phyloP scores from a whole-genome alignment of 2,113 vertebrate species.

The Hippocampus abdominalis region DNA sequence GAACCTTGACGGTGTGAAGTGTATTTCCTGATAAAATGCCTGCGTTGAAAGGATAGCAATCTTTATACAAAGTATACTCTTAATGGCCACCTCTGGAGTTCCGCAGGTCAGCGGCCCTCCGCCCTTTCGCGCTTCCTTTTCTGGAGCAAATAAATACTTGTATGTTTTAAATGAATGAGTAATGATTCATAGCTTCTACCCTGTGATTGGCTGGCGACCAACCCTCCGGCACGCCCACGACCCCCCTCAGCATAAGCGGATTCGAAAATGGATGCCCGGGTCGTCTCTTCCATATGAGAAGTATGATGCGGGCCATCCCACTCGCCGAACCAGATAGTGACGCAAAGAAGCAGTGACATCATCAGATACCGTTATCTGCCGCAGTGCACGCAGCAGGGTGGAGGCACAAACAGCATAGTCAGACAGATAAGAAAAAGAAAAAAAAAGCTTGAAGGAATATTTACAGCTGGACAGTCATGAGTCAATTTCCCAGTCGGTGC shows the following conservation, averaged over 20 bases:
- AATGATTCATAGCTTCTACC: not conserved
- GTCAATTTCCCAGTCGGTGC: not conserved
- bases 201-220: no score
- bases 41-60: no score
- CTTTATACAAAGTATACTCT: no score
- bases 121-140: not conserved
- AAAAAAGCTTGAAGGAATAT: not conserved
- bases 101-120: no score
- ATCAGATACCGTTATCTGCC: constrained; percentile 37
- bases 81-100: no score
- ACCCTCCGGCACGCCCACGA: no score
- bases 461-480: not conserved
- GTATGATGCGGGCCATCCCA: not conserved
- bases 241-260: no score
- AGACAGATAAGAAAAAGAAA: not conserved
- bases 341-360: not conserved
- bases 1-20: not conserved
- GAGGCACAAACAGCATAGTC: constrained; percentile 8
- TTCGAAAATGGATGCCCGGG: no score
- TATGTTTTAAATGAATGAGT: not conserved
- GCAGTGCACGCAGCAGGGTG: constrained; percentile 15
- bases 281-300: no score
- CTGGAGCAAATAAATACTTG: not conserved
- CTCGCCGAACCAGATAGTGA: constrained; percentile 28
- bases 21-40: not conserved